A percentile compares a stretch with the other conserved stretches of the same genome.
Conservation (phyloP, 1,140 invertebrate species). For the Micrasema longulum region DNA sequence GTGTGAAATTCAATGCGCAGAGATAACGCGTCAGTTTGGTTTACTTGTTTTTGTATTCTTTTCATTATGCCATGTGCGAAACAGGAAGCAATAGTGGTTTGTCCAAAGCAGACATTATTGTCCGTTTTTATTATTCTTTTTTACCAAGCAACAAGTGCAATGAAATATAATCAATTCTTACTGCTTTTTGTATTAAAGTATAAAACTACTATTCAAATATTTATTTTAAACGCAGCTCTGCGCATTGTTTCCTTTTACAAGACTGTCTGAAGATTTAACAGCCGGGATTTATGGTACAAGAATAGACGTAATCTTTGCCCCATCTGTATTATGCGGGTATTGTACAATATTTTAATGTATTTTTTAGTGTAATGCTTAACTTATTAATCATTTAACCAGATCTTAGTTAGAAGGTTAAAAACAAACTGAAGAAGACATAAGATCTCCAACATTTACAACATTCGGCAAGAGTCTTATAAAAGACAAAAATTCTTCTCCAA, state of each 20-base stretch:
- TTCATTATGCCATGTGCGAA: not conserved
- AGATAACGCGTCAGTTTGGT: not conserved
- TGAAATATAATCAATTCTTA: slow-evolving; percentile 2
- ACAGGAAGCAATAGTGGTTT: slow-evolving; percentile 4
- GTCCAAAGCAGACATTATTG: not conserved
- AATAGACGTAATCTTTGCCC: too few species aligned
- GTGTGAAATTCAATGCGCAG: slow-evolving; percentile 6
- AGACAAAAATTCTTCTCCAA: slow-evolving; percentile 4
- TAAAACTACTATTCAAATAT: too few species aligned
- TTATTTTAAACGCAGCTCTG: too few species aligned
- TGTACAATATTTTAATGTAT: too few species aligned
- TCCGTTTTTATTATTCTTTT: slow-evolving; percentile 3
- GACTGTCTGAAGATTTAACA: too few species aligned
- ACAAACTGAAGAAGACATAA: not conserved
- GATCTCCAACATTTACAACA: not conserved
- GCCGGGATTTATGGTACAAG: too few species aligned
- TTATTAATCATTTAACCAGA: too few species aligned
- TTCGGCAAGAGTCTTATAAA: slow-evolving; percentile 2
- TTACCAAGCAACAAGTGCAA: not conserved
- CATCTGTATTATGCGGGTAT: too few species aligned
- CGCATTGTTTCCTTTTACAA: too few species aligned
- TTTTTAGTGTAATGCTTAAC: too few species aligned
- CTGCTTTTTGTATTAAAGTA: too few species aligned
- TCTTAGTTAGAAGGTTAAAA: not conserved
- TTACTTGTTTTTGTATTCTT: not conserved